Evolutionary conservation across 2,113 vertebrate species (phyloP).

Genomic region (Crotalus horridus): DNA sequence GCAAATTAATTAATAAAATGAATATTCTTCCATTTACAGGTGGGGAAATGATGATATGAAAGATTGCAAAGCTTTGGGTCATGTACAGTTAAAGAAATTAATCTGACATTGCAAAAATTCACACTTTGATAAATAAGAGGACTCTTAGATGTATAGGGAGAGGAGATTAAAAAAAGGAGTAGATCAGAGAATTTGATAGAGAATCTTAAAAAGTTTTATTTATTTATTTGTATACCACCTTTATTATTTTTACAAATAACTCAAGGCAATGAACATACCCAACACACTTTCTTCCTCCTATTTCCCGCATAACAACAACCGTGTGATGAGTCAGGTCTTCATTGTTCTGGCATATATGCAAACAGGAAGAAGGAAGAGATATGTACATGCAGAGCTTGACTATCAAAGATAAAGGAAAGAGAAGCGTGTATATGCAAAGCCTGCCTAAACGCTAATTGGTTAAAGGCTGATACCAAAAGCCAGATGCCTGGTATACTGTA

Average conservation of each 20-base stretch:
- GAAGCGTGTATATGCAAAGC: neutral
- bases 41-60: neutral
- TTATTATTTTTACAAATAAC: no score
- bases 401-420: neutral
- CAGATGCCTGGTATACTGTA: neutral
- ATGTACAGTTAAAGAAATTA: constrained; percentile 49
- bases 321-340: no score
- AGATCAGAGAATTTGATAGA: neutral
- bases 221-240: no score
- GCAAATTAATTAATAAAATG: neutral
- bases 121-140: constrained; percentile 41
- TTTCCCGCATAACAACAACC: no score
- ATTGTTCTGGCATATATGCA: no score
- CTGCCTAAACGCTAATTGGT: neutral
- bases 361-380: no score
- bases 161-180: constrained; percentile 40
- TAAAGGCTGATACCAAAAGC: neutral
- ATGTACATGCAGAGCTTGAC: no score
- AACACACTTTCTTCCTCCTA: no score
- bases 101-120: constrained; percentile 59
- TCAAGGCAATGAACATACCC: no score
- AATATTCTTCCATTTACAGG: neutral
- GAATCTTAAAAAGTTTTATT: constrained; percentile 36
- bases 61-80: constrained; percentile 13
- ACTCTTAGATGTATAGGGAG: constrained; percentile 45